These are phyloP conservation scores for Ectropis crepuscularia DNA, from an alignment of 2,888 invertebrate species.

Conservation along the genomic window DNA sequence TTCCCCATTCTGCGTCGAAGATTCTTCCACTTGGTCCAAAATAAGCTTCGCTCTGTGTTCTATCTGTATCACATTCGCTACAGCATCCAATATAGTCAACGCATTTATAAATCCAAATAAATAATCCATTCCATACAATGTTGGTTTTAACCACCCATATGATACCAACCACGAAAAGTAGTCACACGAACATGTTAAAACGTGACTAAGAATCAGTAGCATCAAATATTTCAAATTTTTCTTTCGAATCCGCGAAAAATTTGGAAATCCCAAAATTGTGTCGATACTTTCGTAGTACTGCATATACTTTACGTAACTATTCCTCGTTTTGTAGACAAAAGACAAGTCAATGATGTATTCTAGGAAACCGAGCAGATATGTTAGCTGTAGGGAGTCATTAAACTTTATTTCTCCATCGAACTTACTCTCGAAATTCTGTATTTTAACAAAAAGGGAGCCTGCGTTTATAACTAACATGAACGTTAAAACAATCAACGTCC, in stretches of 20 bases:
- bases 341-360: constrained; percentile 44
- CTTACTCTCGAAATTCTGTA: not conserved
- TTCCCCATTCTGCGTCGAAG: not conserved
- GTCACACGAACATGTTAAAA: constrained; percentile 26
- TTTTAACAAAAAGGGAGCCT: constrained; percentile 10
- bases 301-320: constrained; percentile 38
- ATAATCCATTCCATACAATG: constrained; percentile 40
- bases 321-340: constrained; percentile 42
- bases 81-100: constrained; percentile 38
- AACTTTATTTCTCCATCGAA: constrained; percentile 25
- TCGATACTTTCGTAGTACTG: constrained; percentile 44
- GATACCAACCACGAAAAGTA: constrained; percentile 29
- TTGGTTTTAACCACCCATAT: constrained; percentile 19
- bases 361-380: constrained; percentile 37
- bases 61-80: constrained; percentile 44
- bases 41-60: constrained; percentile 40
- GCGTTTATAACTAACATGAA: constrained; percentile 1
- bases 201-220: constrained; percentile 15
- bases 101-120: constrained; percentile 43
- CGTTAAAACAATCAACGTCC: constrained; percentile 1
- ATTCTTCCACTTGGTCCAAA: constrained; percentile 24
- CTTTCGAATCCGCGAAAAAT: constrained; percentile 40
- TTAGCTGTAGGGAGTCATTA: constrained; percentile 34
- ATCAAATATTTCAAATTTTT: constrained; percentile 21
- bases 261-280: constrained; percentile 35